Evolutionary conservation across 92 coral and sea anemone species (phyloP), one percentile per base, ranked within the genome.

Genomic region (Pocillopora grandis): DNA sequence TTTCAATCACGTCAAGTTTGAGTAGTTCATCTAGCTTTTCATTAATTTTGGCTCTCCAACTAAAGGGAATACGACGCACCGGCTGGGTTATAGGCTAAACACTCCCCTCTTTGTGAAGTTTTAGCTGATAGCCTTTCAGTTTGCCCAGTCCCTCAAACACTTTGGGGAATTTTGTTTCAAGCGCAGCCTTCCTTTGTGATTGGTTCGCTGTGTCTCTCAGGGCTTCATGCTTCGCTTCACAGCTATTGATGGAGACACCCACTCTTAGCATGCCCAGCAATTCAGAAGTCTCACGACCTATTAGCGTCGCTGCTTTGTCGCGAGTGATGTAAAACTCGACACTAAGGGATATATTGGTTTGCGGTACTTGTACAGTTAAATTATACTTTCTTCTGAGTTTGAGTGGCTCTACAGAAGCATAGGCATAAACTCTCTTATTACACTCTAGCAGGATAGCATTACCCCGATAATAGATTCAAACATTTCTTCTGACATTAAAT

Each of bases 21-120:
- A 87, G 88, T 36, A 90, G 86, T 76, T 82, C 65, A 73, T 86
- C 82, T 31, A 87, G 70, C 81, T 90, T 87, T 55, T 90, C 85
- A 76, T 62, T 55, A 75, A 86, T 83, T 84, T 87, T 86, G 37
- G 81, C 75, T 77, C 80, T 84, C 37, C 85, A 61, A 49, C 85
- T 83, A 71, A 78, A 88, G 6, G 88, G 91, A 33, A 77, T 84
- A 78, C 81, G 77, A 58, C 85, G 82, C 67, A 76, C 36, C 15
- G 86, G 74, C 58, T 84, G 81, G 27, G 90, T 88, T 23, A 87
- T 62, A 10, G 90, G 90, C 31, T 78, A 61, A 20, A 86, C 80
- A 76, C 65, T 86, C 31, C 62, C 78, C 42, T 86, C 86, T 13
- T 66, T 73, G 62, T 75, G 86, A 8, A 87, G 73, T 52, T 81